Conservation (phyloP, 1,140 invertebrate species). For the Anagrus nilaparvatae region DNA sequence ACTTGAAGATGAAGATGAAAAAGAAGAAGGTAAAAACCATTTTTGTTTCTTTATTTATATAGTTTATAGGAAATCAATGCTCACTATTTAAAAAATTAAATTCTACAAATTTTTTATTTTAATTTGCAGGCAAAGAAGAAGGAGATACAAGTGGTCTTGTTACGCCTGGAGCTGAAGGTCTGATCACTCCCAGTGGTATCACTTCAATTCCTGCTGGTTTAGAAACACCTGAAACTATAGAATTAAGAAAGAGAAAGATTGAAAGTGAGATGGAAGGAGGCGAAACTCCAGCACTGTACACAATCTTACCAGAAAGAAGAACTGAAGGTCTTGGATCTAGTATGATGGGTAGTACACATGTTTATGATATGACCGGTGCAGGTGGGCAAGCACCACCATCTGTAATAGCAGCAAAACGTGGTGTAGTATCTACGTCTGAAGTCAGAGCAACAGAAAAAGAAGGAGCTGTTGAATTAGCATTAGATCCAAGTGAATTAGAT, state of each 20-base stretch:
- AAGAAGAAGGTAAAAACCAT: conserved; percentile 52
- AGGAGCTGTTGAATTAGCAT: conserved; percentile 80
- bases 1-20: conserved; percentile 67
- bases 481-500: conserved; percentile 96
- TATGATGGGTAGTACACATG: conserved; percentile 99
- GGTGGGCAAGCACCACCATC: conserved; percentile 46
- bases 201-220: conserved; percentile 89
- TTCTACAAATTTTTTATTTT: too few relatives aligned
- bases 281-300: conserved; percentile 85
- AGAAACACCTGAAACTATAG: conserved; percentile 97
- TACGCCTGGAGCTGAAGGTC: conserved; percentile 73
- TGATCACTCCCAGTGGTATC: conserved; percentile 92
- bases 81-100: too few relatives aligned
- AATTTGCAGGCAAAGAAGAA: conserved; percentile 44
- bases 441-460: conserved; percentile 43
- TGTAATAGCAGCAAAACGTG: conserved; percentile 39
- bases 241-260: conserved; percentile 93
- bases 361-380: conserved; percentile 78
- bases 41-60: neutral
- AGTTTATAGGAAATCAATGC: neutral
- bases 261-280: conserved; percentile 94
- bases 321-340: conserved; percentile 79
- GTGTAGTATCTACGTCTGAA: conserved; percentile 30
- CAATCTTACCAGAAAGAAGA: conserved; percentile 89
- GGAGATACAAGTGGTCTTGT: conserved; percentile 61